Conservation (phyloP, 2,797 vertebrate genomes). For the Cryptoblepharus egeriae region DNA sequence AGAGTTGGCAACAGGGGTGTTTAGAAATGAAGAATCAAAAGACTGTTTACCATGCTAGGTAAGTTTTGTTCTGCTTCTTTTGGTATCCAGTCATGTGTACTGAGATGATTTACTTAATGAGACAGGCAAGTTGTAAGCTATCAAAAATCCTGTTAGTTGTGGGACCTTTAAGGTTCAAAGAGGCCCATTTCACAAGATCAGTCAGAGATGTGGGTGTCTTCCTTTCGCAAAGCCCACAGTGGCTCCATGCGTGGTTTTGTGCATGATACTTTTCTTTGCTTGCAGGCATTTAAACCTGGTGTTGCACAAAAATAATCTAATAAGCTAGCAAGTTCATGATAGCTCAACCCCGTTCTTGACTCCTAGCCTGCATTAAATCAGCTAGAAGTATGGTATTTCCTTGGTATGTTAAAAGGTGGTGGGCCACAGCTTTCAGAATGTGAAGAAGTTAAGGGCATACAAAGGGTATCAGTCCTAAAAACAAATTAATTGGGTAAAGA, state of each 20-base stretch:
- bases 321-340: background rate
- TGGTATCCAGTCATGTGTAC: background rate
- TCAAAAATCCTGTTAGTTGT: background rate
- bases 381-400: too few species aligned
- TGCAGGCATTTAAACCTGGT: background rate
- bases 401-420: background rate
- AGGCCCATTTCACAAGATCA: background rate
- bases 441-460: background rate
- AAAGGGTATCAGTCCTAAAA: background rate
- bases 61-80: background rate
- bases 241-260: background rate
- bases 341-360: background rate
- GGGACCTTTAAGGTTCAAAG: background rate
- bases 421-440: background rate
- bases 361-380: background rate
- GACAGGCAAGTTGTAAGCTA: background rate
- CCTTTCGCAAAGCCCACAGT: background rate
- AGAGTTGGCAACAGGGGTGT: background rate
- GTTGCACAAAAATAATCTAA: background rate
- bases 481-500: conserved; percentile 4
- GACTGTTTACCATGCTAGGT: background rate
- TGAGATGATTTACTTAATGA: background rate
- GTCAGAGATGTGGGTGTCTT: background rate
- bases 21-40: background rate
- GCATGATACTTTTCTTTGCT: background rate